phyloP scores from a whole-genome alignment of 2,888 invertebrate genomes.

The Lasioglossum vierecki region DNA sequence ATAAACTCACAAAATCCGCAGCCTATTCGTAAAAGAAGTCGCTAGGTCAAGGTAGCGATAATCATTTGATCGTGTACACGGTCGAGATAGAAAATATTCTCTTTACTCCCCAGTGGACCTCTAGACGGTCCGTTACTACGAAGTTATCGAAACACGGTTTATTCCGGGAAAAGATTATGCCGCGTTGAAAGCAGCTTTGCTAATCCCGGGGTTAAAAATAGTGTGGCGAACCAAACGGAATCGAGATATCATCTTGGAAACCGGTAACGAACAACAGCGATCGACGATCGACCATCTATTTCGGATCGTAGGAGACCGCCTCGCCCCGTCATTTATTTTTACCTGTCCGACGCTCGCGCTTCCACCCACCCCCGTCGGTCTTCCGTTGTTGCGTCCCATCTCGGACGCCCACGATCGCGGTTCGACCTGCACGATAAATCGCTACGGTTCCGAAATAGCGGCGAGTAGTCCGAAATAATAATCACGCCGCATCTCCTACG shows the following conservation, averaged over 20 bases:
- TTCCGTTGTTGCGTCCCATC: not conserved
- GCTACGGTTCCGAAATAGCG: conserved; percentile 22
- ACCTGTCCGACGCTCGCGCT: conserved; percentile 14
- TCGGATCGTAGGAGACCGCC: conserved; percentile 64
- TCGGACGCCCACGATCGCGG: not conserved
- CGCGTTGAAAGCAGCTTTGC: not conserved
- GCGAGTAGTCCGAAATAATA: conserved; percentile 16
- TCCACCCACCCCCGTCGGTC: not conserved
- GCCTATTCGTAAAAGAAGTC: not conserved
- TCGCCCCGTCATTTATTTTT: conserved; percentile 68
- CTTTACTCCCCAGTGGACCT: not conserved
- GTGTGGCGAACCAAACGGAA: not conserved
- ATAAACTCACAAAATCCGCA: not conserved
- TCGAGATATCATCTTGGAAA: conserved; percentile 32
- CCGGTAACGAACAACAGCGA: conserved; percentile 59
- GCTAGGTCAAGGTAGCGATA: not conserved
- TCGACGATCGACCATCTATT: conserved; percentile 75
- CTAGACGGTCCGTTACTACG: not conserved
- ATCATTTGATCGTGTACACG: not conserved
- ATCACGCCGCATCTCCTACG: conserved; percentile 5
- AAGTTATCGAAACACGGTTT: not conserved
- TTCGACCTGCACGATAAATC: conserved; percentile 2
- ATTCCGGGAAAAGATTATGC: not conserved
- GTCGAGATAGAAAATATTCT: not conserved
- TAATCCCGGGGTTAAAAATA: not conserved